Conservation (phyloP, 2,888 invertebrate species). For the Drosophila neonasuta region DNA sequence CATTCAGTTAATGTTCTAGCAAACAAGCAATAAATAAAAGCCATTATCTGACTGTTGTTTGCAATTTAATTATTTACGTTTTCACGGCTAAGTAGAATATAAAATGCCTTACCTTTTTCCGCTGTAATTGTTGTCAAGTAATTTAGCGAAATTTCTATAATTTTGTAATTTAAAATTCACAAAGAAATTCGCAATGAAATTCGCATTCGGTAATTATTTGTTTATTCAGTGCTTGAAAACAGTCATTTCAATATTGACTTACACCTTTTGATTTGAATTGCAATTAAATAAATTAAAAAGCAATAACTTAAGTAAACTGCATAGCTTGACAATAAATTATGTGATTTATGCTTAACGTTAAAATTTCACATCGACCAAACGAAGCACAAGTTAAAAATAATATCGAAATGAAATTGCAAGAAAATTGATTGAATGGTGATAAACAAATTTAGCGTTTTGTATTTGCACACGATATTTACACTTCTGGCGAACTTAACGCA, state of each 20-base stretch:
- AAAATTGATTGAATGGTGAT: slow-evolving; percentile 1
- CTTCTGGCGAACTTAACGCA: slow-evolving; percentile 16
- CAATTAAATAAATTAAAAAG: slow-evolving; percentile 4
- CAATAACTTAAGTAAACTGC: slow-evolving; percentile 19
- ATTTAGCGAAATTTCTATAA: neutral
- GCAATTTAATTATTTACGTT: neutral
- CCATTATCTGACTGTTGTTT: neutral
- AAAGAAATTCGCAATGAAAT: neutral
- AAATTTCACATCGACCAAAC: slow-evolving; percentile 17
- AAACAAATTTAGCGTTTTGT: slow-evolving; percentile 1
- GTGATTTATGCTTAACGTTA: slow-evolving; percentile 19
- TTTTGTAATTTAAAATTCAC: neutral
- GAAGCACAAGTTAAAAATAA: slow-evolving; percentile 9
- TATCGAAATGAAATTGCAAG: neutral
- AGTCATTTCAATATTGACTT: neutral
- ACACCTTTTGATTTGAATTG: neutral
- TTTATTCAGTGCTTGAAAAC: neutral
- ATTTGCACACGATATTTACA: slow-evolving; percentile 1
- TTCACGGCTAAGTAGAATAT: neutral
- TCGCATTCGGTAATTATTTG: neutral
- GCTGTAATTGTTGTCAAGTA: neutral
- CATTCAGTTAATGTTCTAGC: neutral
- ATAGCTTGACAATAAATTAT: slow-evolving; percentile 23
- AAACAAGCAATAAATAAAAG: slow-evolving; percentile 5
- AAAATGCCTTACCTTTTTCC: slow-evolving; percentile 26